These are phyloP conservation scores for Calcarius lapponicus DNA, from an alignment of 2,797 vertebrate genomes.

Conservation along the genomic window DNA sequence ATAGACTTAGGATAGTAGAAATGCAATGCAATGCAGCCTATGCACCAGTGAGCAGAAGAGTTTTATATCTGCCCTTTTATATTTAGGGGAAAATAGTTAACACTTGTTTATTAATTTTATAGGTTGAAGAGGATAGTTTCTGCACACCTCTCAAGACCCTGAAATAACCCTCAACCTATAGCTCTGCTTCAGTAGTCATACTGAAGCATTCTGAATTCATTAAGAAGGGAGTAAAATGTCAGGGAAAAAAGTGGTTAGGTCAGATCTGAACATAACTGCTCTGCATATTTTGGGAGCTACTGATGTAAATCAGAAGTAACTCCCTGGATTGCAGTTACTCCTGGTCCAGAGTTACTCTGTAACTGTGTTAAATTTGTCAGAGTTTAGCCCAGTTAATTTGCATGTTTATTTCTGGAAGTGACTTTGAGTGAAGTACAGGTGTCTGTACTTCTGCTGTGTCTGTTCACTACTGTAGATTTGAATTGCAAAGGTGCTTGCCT, in stretches of 20 bases:
- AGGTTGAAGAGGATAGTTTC: background rate
- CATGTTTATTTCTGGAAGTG: background rate
- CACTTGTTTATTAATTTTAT: background rate
- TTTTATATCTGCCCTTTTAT: background rate
- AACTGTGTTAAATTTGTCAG: background rate
- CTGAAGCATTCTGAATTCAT: background rate
- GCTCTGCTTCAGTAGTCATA: background rate
- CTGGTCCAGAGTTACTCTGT: background rate
- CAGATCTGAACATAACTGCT: background rate
- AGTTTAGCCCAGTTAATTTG: background rate
- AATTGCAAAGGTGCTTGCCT: background rate
- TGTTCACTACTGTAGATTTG: background rate
- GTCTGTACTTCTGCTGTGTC: background rate
- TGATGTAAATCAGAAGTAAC: background rate
- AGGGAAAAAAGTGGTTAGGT: background rate
- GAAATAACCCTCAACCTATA: background rate
- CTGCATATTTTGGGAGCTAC: background rate
- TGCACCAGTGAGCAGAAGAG: rapidly evolving
- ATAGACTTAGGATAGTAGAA: background rate
- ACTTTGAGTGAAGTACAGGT: background rate
- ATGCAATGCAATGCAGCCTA: background rate
- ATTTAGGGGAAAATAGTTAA: background rate
- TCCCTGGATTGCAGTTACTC: background rate
- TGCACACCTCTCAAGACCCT: background rate
- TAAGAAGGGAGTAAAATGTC: background rate